Evolutionary conservation across 2,113 vertebrate genomes (phyloP).

Genomic region (Monopterus albus): DNA sequence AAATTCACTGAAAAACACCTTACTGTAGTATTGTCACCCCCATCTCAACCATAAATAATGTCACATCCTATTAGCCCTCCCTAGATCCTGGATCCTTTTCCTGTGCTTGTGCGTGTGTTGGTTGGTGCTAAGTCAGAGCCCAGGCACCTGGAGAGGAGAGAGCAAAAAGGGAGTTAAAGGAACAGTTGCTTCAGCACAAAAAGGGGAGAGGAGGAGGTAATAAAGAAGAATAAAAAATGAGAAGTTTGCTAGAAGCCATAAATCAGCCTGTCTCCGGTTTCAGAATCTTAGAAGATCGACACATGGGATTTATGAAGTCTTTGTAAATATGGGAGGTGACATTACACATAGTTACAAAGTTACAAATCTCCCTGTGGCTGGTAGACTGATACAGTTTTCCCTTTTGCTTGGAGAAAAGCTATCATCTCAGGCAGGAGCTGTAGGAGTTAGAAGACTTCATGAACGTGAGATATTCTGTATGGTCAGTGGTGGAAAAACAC

Average conservation of each 20-base stretch:
- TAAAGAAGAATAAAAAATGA: constrained; percentile 70
- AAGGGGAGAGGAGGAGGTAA: constrained; percentile 9
- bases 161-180: constrained; percentile 55
- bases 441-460: constrained; percentile 30
- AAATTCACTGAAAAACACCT: constrained; percentile 28
- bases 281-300: constrained; percentile 34
- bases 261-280: constrained; percentile 62
- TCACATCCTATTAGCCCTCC: constrained; percentile 73
- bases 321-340: constrained; percentile 64
- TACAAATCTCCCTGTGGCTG: constrained; percentile 74
- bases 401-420: constrained; percentile 35
- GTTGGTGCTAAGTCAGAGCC: constrained; percentile 64
- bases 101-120: constrained; percentile 27
- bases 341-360: constrained; percentile 55
- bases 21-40: constrained; percentile 51
- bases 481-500: constrained; percentile 44
- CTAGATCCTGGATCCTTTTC: constrained; percentile 54
- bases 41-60: constrained; percentile 68
- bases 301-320: constrained; percentile 64
- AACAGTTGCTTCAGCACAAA: constrained; percentile 39
- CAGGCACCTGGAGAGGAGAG: constrained; percentile 66
- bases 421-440: constrained; percentile 35
- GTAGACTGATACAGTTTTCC: constrained; percentile 57
- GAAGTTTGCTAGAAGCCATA: constrained; percentile 61
- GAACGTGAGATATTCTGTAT: constrained; percentile 30